These are phyloP conservation scores for Poecilia picta DNA, from an alignment of 2,797 vertebrate species.

Conservation along the genomic window DNA sequence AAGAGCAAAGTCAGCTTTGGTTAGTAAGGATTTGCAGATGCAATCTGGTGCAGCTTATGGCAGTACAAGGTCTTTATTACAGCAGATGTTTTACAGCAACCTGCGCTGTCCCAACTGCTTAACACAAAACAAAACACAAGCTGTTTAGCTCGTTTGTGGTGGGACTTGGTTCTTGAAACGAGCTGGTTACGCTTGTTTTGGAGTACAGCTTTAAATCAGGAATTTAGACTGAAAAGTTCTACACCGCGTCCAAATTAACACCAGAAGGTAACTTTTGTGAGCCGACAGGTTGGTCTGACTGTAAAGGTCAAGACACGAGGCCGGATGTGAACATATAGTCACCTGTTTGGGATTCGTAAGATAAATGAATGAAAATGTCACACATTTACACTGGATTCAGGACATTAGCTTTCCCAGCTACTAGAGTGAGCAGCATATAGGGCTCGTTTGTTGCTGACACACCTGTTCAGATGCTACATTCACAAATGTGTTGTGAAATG, in stretches of 20 bases:
- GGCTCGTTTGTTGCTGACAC: not conserved
- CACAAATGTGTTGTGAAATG: not conserved
- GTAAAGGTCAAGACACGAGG: rapidly evolving
- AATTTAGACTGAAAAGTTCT: slow-evolving; percentile 3
- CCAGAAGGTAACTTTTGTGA: not conserved
- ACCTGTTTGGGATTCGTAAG: rapidly evolving
- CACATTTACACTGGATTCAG: not conserved
- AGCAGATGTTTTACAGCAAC: not conserved
- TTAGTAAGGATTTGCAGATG: slow-evolving; percentile 29
- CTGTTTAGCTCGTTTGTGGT: not conserved
- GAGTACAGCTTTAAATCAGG: not conserved
- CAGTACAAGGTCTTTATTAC: slow-evolving; percentile 1
- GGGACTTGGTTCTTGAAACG: not conserved
- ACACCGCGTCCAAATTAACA: not conserved
- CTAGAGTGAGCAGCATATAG: slow-evolving; percentile 1
- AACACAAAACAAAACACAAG: no score
- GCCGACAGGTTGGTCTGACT: slow-evolving; percentile 1
- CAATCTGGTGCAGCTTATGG: slow-evolving; percentile 25
- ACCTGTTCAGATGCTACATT: rapidly evolving
- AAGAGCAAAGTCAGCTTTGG: slow-evolving; percentile 11
- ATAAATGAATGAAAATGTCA: not conserved
- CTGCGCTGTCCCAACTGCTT: not conserved
- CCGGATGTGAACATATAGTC: rapidly evolving
- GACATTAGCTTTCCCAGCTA: slow-evolving; percentile 1
- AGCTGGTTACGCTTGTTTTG: not conserved